Percentiles rank a stretch among this genome's conserved stretches.
These are phyloP conservation scores for Diadophis punctatus DNA, from an alignment of 2,113 vertebrate genomes.

Conservation along the genomic window DNA sequence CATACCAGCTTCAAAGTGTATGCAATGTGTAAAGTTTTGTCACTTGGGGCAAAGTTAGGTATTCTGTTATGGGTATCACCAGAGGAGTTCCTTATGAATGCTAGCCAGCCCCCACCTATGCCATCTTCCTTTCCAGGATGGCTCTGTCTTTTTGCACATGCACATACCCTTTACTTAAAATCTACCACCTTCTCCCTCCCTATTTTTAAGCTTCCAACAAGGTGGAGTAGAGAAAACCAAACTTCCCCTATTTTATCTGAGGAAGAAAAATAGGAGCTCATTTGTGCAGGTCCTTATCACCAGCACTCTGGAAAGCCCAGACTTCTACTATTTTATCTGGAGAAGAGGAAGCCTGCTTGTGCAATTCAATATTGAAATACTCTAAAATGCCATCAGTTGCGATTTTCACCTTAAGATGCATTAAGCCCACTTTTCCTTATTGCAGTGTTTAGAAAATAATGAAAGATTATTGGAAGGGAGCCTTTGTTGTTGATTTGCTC, in stretches of 20 bases:
- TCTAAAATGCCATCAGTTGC: background rate
- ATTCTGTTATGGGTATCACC: background rate
- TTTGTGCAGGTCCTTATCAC: background rate
- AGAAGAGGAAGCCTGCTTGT: background rate
- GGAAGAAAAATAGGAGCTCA: background rate
- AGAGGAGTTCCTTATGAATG: background rate
- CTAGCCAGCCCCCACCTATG: background rate
- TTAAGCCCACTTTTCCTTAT: background rate
- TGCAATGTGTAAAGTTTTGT: background rate
- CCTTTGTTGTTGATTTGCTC: background rate
- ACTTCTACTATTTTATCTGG: background rate
- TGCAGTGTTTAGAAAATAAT: background rate
- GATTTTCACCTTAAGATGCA: background rate
- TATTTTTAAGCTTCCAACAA: background rate
- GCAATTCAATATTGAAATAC: background rate
- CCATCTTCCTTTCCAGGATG: background rate
- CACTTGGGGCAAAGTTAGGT: background rate
- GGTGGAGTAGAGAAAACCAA: background rate
- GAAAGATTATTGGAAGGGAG: background rate
- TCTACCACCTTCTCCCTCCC: background rate
- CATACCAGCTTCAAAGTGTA: background rate
- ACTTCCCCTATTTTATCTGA: background rate
- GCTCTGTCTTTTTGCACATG: background rate
- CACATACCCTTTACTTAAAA: background rate
- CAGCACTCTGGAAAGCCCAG: background rate